phyloP scores from a whole-genome alignment of 53 echinoderm and acorn worm genomes.

The Hippasteria phrygiana region DNA sequence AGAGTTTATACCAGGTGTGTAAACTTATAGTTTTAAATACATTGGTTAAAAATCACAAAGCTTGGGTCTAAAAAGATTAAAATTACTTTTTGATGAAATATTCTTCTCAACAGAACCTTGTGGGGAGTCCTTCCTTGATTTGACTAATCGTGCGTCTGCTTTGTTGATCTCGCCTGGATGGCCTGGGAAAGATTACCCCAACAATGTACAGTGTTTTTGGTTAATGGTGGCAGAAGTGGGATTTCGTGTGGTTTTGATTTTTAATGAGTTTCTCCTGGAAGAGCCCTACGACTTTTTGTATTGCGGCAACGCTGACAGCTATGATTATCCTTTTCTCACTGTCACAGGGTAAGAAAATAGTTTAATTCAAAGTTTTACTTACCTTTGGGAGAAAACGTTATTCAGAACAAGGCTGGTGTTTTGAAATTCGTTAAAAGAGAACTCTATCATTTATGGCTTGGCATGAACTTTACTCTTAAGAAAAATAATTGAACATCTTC shows the following conservation, averaged over 20 bases:
- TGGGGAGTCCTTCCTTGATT: not conserved
- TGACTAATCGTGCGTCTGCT: not conserved
- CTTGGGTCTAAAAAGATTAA: too few relatives aligned
- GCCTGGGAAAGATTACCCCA: not conserved
- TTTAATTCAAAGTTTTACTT: not conserved
- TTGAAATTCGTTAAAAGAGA: too few relatives aligned
- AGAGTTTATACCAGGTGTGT: too few relatives aligned
- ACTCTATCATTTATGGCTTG: too few relatives aligned
- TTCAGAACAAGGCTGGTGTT: too few relatives aligned
- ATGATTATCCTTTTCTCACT: not conserved
- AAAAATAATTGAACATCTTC: too few relatives aligned
- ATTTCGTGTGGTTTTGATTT: not conserved
- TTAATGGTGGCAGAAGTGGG: conserved; percentile 45
- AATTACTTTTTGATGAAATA: too few relatives aligned
- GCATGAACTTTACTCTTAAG: too few relatives aligned
- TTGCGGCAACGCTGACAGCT: not conserved
- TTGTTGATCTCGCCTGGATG: not conserved
- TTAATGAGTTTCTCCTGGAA: conserved; percentile 11
- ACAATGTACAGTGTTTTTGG: not conserved
- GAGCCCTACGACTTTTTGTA: not conserved
- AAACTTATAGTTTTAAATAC: too few relatives aligned
- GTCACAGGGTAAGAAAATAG: conserved; percentile 25
- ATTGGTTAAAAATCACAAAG: too few relatives aligned
- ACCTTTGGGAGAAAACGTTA: too few relatives aligned
- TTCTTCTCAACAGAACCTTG: not conserved